Evolutionary conservation across 2,113 vertebrate species (phyloP).

Genomic region (Argyrosomus japonicus): DNA sequence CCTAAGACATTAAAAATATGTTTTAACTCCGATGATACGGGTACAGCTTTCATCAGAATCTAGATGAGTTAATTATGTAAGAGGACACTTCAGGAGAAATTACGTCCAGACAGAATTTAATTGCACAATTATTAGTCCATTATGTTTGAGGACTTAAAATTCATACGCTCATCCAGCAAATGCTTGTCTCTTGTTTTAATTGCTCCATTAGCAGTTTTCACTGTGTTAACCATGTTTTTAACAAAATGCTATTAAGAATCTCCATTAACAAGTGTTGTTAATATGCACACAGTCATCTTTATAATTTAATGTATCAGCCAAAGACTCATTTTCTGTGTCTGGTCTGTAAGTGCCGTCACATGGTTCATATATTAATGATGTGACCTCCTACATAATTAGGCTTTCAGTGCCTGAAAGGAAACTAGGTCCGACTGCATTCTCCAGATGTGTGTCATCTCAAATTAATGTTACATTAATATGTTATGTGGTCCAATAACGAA

Average conservation of each 20-base stretch:
- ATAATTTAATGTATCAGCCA: constrained; percentile 21
- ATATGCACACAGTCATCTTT: constrained; percentile 21
- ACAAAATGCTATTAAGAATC: too few relatives aligned
- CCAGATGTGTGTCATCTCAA: constrained; percentile 55
- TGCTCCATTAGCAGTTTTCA: neutral
- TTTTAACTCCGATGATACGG: neutral
- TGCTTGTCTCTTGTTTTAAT: neutral
- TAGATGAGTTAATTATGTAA: neutral
- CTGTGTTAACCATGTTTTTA: neutral
- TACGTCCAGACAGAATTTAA: neutral
- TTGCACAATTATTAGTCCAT: neutral
- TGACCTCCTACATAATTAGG: constrained; percentile 40
- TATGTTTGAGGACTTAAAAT: neutral
- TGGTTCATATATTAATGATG: constrained; percentile 76
- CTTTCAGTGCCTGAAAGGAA: constrained; percentile 53
- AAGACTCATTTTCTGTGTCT: constrained; percentile 26
- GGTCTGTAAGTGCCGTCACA: constrained; percentile 20
- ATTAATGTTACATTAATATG: constrained; percentile 69
- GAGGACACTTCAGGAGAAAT: neutral
- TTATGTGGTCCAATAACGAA: constrained; percentile 34
- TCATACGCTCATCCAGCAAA: neutral
- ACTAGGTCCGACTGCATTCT: constrained; percentile 43
- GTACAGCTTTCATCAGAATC: neutral
- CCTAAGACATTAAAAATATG: neutral
- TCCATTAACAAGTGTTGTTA: neutral